phyloP scores from a whole-genome alignment of 2,888 invertebrate genomes.

The Leptothorax acervorum region DNA sequence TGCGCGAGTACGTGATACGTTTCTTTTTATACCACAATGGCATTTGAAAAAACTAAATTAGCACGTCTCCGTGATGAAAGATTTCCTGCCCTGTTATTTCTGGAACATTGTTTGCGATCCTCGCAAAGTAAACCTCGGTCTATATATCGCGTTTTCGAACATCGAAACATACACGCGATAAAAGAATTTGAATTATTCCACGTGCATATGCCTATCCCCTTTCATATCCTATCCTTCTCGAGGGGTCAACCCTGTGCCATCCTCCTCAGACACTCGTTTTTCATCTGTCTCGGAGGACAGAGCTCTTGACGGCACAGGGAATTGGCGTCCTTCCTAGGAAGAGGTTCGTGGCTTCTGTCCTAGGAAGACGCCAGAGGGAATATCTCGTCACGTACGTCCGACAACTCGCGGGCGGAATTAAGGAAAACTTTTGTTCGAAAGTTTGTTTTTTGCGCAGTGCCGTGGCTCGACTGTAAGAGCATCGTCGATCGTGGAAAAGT shows the following conservation, averaged over 20 bases:
- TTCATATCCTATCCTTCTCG: constrained; percentile 60
- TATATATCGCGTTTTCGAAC: not conserved
- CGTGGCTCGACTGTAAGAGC: constrained; percentile 55
- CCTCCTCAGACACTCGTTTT: constrained; percentile 69
- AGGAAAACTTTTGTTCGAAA: constrained; percentile 69
- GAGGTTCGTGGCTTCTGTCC: constrained; percentile 60
- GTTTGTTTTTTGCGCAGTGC: constrained; percentile 60
- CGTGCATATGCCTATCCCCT: constrained; percentile 59
- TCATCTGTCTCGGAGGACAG: constrained; percentile 74
- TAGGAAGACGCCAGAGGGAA: constrained; percentile 64
- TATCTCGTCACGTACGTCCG: constrained; percentile 75
- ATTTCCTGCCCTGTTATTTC: not conserved
- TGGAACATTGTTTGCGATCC: not conserved
- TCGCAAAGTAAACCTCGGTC: not conserved
- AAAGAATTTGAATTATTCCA: constrained; percentile 61
- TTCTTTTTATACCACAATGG: not conserved
- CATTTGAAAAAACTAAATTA: not conserved
- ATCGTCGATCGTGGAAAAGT: constrained; percentile 58
- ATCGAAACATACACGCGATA: constrained; percentile 40
- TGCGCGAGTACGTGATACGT: not conserved
- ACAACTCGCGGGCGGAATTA: constrained; percentile 69
- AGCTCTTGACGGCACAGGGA: constrained; percentile 69
- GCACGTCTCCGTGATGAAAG: not conserved
- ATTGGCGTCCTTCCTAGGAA: constrained; percentile 68
- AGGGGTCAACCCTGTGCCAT: constrained; percentile 62